Percentiles rank a stretch among this genome's conserved stretches.
Conservation (phyloP, 2,888 invertebrate genomes). For the Beris morrisii region DNA sequence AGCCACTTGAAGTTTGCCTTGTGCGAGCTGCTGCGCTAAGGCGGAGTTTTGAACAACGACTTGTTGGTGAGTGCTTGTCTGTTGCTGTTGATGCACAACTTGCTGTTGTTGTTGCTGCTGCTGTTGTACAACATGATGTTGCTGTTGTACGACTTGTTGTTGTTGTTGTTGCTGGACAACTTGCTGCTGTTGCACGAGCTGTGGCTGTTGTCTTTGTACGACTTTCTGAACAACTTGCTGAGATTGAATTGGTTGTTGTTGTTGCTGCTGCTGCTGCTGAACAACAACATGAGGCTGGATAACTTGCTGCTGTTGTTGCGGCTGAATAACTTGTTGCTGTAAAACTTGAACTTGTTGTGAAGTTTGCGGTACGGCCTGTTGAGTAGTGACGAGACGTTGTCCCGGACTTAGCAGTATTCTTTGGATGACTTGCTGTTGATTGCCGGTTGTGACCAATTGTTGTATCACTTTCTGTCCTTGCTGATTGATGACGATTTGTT, state of each 20-base stretch:
- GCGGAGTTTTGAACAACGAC: conserved; percentile 77
- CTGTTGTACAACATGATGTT: conserved; percentile 51
- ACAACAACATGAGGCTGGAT: conserved; percentile 45
- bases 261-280: conserved; percentile 45
- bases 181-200: conserved; percentile 34
- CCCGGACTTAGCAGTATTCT: conserved; percentile 55
- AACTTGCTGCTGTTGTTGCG: conserved; percentile 42
- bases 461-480: conserved; percentile 54
- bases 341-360: conserved; percentile 45
- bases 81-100: conserved; percentile 47
- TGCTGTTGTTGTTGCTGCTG: conserved; percentile 42
- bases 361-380: conserved; percentile 48
- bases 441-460: conserved; percentile 55
- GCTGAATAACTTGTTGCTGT: conserved; percentile 47
- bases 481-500: conserved; percentile 45
- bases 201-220: conserved; percentile 36
- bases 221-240: conserved; percentile 30
- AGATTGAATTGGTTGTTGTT: conserved; percentile 40
- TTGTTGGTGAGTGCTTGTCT: conserved; percentile 56
- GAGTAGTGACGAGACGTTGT: conserved; percentile 54
- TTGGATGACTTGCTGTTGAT: conserved; percentile 56
- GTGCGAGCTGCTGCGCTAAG: conserved; percentile 77
- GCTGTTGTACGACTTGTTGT: conserved; percentile 43
- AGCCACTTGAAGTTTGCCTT: conserved; percentile 80
- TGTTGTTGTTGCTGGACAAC: conserved; percentile 42